A percentile compares a stretch with the other conserved stretches of the same genome.
Conservation (phyloP, 53 echinoderm and acorn worm genomes). For the Pentamera pediparva region DNA sequence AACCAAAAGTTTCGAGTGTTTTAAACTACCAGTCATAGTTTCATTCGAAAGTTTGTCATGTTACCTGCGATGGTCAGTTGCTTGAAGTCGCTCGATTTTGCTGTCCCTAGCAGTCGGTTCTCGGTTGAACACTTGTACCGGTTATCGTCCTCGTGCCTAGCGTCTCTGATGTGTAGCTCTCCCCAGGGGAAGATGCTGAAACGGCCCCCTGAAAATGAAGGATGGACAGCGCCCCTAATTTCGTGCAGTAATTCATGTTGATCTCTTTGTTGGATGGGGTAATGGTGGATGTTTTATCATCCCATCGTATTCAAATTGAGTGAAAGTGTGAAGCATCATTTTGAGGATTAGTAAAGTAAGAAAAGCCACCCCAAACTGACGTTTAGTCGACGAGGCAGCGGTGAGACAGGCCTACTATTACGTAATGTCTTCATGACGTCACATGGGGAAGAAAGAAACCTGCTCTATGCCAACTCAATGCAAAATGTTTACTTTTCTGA, state of each 20-base stretch:
- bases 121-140: constrained; percentile 69
- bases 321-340: no score
- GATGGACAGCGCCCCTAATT: neutral
- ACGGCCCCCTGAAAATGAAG: constrained; percentile 55
- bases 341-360: no score
- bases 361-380: no score
- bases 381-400: no score
- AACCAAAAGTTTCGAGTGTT: no score
- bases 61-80: constrained; percentile 67
- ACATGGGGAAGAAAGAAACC: no score
- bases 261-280: neutral
- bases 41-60: neutral
- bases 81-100: constrained; percentile 58
- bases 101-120: constrained; percentile 57
- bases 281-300: neutral
- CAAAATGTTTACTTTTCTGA: no score
- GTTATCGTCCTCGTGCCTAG: constrained; percentile 63
- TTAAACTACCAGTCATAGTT: neutral
- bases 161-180: constrained; percentile 90
- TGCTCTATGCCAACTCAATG: no score
- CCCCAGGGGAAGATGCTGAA: constrained; percentile 86
- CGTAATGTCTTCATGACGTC: no score
- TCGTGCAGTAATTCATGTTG: neutral
- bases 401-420: no score
- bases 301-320: neutral